Conservation (phyloP, 2,888 invertebrate species). For the Microplitis manilae region DNA sequence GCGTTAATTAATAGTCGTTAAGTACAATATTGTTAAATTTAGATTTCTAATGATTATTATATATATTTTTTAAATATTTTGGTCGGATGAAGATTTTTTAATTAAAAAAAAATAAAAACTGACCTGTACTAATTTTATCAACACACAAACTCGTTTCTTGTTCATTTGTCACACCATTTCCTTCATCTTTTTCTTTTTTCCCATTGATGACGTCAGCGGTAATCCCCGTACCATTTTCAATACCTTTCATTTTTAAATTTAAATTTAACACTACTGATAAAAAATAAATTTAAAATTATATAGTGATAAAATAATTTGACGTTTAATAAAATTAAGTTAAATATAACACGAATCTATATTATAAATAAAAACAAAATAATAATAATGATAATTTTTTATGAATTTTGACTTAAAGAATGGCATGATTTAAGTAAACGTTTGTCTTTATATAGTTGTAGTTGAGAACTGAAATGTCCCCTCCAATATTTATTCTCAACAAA, state of each 20-base stretch:
- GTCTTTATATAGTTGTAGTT: slow-evolving; percentile 45
- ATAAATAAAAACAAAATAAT: background rate
- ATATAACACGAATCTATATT: background rate
- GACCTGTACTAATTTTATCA: slow-evolving; percentile 35
- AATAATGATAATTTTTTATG: background rate
- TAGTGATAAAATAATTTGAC: background rate
- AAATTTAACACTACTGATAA: background rate
- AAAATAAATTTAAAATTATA: background rate
- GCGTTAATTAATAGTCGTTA: background rate
- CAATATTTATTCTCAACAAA: slow-evolving; percentile 26
- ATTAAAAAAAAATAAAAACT: slow-evolving; percentile 20
- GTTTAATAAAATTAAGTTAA: background rate
- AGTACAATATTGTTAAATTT: background rate
- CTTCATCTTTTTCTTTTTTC: slow-evolving; percentile 35
- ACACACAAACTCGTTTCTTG: slow-evolving; percentile 15
- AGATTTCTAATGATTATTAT: background rate
- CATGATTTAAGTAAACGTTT: slow-evolving; percentile 43
- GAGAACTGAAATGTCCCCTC: slow-evolving; percentile 33
- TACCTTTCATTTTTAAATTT: background rate
- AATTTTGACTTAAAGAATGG: slow-evolving; percentile 11
- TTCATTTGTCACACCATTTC: slow-evolving; percentile 29
- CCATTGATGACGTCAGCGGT: slow-evolving; percentile 35
- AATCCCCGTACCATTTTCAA: background rate
- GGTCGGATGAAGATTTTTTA: no score
- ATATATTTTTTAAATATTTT: background rate